Base-by-base conservation (phyloP, 2,113 vertebrate genomes). In the Sturnus vulgaris region DNA sequence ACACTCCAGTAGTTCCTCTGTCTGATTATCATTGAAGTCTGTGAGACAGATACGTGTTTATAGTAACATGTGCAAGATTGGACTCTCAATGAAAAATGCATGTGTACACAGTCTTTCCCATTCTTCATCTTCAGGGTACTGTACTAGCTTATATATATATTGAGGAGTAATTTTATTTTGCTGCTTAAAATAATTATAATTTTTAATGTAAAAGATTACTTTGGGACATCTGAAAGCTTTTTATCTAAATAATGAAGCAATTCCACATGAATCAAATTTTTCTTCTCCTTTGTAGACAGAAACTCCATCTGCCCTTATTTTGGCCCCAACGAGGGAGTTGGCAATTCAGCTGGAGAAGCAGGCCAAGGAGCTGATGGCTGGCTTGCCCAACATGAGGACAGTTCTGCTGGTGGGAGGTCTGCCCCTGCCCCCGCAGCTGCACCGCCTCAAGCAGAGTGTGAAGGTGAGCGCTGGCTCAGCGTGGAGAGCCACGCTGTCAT, bases 281-380 rank as follows among this genome's bases (percentile, higher is more conserved):
- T 12, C 53, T 10, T 35, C 12, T 2, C 40, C 37, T 83, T 72
- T 88, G 25, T 93, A 98, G 98, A 93, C 59, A 65, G 86, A 95
- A 68, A 69, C 95, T 72, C 99, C 99, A 0, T 96, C 93, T 25
- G 98, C 98, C 20, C 97, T 99, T 79, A 97, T 99, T 92, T 96
- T 99, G 87, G 99, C 99, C 4, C 99, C 99, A 9, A 99, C 99
- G 8, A 97, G 99, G 91, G 99, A 99, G 91, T 59, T 99, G 82
- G 99, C 99, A 22, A 98, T 99, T 85, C 99, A 99, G 98, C 99
- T 99, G 12, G 99, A 99, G 97, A 97, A 92, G 49, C 99, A 99
- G 84, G 98, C 98, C 10, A 99, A 99, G 93, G 99, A 99, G 87
- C 92, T 99, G 97, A 98, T 99, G 98, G 91, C 97, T 17, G 98